These are phyloP conservation scores for Cryptophagus acutangulus DNA, from an alignment of 2,888 invertebrate species.

Conservation along the genomic window DNA sequence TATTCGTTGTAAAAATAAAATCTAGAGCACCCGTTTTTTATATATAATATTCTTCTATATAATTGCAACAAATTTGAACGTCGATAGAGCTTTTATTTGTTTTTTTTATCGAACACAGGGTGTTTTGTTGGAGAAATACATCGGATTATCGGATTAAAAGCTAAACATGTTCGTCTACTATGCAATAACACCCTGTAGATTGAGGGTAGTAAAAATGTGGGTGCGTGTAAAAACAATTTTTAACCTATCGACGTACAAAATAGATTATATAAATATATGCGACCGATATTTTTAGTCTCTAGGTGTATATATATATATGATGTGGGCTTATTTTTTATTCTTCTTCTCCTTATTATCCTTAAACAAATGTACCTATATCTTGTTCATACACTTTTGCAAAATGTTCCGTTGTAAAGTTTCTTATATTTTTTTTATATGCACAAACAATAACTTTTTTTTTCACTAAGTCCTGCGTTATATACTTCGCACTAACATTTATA, in stretches of 20 bases:
- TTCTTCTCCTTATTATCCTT: background rate
- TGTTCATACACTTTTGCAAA: too few relatives aligned
- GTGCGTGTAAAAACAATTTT: too few relatives aligned
- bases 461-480: constrained; percentile 36
- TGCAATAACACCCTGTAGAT: too few relatives aligned
- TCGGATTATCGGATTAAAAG: too few relatives aligned
- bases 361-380: too few relatives aligned
- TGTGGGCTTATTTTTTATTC: constrained; percentile 8
- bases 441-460: constrained; percentile 23
- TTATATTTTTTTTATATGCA: constrained; percentile 19
- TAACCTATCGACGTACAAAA: constrained; percentile 41
- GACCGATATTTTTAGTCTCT: constrained; percentile 13
- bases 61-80: constrained; percentile 34
- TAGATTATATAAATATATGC: constrained; percentile 11
- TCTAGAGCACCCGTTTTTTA: constrained; percentile 40
- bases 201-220: too few relatives aligned
- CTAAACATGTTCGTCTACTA: too few relatives aligned
- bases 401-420: too few relatives aligned
- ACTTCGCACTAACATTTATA: constrained; percentile 44
- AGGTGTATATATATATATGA: constrained; percentile 11
- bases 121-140: too few relatives aligned
- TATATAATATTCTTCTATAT: too few relatives aligned
- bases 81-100: constrained; percentile 33
- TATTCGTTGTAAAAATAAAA: constrained; percentile 43
- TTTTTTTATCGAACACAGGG: constrained; percentile 1